A percentile compares a stretch with the other conserved stretches of the same genome.
Conservation (phyloP, 2,113 vertebrate genomes). For the Pyxicephalus adspersus region DNA sequence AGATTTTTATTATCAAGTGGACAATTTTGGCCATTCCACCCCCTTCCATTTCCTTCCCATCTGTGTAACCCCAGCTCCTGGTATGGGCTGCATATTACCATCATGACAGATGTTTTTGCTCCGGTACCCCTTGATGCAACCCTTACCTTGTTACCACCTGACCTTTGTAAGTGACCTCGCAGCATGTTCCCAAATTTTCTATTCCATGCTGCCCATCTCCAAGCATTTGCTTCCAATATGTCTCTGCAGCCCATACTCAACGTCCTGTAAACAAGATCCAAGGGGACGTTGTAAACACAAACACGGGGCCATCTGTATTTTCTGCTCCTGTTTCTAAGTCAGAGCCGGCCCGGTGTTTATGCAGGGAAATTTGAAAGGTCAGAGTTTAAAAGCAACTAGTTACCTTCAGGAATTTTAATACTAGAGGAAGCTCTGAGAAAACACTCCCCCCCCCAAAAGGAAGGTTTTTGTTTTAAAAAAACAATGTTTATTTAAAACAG, state of each 20-base stretch:
- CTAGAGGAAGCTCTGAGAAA: conserved; percentile 2
- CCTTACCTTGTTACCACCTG: conserved; percentile 50
- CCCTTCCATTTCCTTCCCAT: not conserved
- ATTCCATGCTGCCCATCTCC: not conserved
- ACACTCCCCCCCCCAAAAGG: not conserved
- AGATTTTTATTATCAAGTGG: no score
- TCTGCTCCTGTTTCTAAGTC: not conserved
- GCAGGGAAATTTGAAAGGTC: conserved; percentile 29
- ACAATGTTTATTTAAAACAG: conserved; percentile 18
- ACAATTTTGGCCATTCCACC: no score
- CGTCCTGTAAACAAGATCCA: conserved; percentile 44
- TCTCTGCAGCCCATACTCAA: conserved; percentile 7
- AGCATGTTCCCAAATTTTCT: conserved; percentile 9
- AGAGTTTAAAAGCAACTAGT: conserved; percentile 44
- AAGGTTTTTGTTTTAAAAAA: conserved; percentile 43
- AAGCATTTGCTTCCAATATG: conserved; percentile 46
- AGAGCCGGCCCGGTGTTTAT: conserved; percentile 22
- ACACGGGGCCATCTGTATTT: conserved; percentile 14
- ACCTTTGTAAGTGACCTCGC: conserved; percentile 34
- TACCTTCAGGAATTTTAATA: conserved; percentile 48
- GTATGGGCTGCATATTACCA: conserved; percentile 10
- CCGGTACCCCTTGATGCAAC: conserved; percentile 33
- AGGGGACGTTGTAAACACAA: conserved; percentile 14
- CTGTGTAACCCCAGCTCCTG: conserved; percentile 4
- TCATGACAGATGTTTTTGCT: conserved; percentile 37